phyloP scores from a whole-genome alignment of 1,140 invertebrate genomes.

The Aphidius gifuensis region DNA sequence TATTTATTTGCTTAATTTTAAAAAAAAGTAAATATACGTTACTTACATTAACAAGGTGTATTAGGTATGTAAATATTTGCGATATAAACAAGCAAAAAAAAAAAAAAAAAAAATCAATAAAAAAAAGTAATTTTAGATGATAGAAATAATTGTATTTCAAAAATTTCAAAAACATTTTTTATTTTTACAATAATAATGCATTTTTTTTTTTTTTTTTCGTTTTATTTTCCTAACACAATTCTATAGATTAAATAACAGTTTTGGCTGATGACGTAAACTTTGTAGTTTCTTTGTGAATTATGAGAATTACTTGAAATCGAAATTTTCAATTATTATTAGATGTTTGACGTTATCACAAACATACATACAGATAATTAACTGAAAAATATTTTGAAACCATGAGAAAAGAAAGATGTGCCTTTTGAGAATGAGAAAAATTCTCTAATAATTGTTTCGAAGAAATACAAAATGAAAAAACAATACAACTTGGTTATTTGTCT shows the following conservation, averaged over 20 bases:
- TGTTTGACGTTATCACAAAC: too few species aligned
- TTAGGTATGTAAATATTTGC: constrained; percentile 46
- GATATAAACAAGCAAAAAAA: constrained; percentile 30
- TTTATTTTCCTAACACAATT: too few species aligned
- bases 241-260: too few species aligned
- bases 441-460: background rate
- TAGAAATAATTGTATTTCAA: too few species aligned
- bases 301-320: too few species aligned
- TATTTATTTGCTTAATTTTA: constrained; percentile 40
- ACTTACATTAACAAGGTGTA: constrained; percentile 23
- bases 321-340: too few species aligned
- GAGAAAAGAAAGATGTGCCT: background rate
- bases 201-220: too few species aligned
- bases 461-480: background rate
- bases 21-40: constrained; percentile 28
- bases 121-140: constrained; percentile 39
- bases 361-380: too few species aligned
- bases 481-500: background rate
- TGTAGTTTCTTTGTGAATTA: too few species aligned
- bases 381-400: too few species aligned
- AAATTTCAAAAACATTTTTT: constrained; percentile 50
- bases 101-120: too few species aligned
- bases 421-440: constrained; percentile 9
- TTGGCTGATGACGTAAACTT: too few species aligned
- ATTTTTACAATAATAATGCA: constrained; percentile 46